These are phyloP conservation scores for Drosophila buzzatii DNA, from an alignment of 2,888 invertebrate species.

Conservation along the genomic window DNA sequence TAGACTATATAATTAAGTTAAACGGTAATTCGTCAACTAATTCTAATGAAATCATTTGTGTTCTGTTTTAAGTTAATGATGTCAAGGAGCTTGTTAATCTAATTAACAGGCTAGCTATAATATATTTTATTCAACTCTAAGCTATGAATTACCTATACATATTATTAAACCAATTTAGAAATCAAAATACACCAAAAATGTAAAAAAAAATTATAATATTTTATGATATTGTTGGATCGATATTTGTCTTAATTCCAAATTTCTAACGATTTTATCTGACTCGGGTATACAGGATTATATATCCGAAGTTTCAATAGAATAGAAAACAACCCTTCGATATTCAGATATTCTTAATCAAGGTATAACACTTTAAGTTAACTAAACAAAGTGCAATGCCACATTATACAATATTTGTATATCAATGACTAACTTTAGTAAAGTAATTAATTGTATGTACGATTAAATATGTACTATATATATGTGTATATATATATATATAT, in stretches of 20 bases:
- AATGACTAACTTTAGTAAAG: constrained; percentile 27
- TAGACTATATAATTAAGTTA: constrained; percentile 9
- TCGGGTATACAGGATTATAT: constrained; percentile 6
- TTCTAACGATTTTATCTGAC: constrained; percentile 3
- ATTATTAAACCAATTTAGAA: neutral
- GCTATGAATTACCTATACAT: neutral
- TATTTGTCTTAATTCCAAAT: constrained; percentile 9
- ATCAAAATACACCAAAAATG: constrained; percentile 4
- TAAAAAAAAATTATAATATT: neutral
- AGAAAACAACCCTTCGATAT: constrained; percentile 8
- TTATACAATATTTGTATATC: constrained; percentile 61
- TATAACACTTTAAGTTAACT: constrained; percentile 31
- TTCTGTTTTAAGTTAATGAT: constrained; percentile 2
- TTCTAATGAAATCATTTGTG: constrained; percentile 1
- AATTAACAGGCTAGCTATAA: constrained; percentile 28
- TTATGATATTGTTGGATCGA: neutral
- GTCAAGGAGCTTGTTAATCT: constrained; percentile 36
- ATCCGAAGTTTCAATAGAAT: constrained; percentile 7
- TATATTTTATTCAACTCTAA: constrained; percentile 24
- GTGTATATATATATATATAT: constrained; percentile 15
- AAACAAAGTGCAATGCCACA: constrained; percentile 48
- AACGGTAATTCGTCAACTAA: constrained; percentile 6
- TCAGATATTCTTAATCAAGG: constrained; percentile 13
- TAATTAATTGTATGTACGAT: constrained; percentile 23
- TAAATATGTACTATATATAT: constrained; percentile 19